Evolutionary conservation across 2,797 vertebrate species (phyloP).

Genomic region (Pseudochirops corinnae): DNA sequence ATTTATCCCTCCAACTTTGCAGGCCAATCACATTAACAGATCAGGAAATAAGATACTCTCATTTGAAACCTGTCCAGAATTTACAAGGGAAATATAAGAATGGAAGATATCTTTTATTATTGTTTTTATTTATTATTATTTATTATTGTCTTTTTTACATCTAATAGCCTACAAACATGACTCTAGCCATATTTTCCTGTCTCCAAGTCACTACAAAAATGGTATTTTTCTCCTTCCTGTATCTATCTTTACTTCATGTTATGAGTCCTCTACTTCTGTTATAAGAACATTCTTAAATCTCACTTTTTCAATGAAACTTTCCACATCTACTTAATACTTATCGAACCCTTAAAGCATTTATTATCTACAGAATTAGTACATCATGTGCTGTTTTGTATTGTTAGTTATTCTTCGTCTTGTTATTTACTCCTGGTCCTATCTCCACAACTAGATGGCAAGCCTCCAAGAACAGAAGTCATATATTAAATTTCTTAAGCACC

Average conservation of each 20-base stretch:
- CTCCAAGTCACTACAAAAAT: neutral
- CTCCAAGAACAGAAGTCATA: neutral
- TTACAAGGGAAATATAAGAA: neutral
- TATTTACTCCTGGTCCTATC: neutral
- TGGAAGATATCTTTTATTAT: neutral
- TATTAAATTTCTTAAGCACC: neutral
- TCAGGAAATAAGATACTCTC: neutral
- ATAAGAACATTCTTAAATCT: neutral
- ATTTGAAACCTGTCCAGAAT: slow-evolving; percentile 22
- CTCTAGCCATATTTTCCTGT: neutral
- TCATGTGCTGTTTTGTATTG: neutral
- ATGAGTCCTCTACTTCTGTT: neutral
- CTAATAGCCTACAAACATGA: neutral
- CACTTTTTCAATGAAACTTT: neutral
- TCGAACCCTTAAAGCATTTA: neutral
- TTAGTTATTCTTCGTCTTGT: neutral
- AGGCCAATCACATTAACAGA: neutral
- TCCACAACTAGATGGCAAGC: neutral
- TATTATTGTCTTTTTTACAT: neutral
- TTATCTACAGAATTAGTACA: neutral
- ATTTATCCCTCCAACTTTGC: neutral
- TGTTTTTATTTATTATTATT: neutral
- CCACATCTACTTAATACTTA: neutral
- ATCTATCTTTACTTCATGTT: neutral
- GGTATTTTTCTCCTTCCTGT: neutral